phyloP scores from a whole-genome alignment of 2,113 vertebrate species.

The Progne subis region DNA sequence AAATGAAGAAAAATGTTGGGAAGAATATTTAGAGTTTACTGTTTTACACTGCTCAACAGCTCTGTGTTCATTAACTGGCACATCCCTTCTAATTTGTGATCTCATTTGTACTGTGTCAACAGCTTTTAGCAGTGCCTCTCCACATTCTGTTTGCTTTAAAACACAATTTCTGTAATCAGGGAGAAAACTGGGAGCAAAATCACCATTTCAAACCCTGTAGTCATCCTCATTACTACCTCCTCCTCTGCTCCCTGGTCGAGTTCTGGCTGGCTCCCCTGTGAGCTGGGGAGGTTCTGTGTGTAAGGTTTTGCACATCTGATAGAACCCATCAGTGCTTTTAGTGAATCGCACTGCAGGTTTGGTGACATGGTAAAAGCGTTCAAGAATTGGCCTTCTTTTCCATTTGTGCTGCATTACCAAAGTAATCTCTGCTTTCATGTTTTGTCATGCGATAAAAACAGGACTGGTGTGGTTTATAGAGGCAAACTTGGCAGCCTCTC shows the following conservation, averaged over 20 bases:
- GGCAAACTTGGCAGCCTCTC: background rate
- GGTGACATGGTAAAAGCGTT: background rate
- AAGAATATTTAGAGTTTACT: background rate
- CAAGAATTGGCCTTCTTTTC: background rate
- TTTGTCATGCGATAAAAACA: background rate
- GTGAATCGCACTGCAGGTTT: background rate
- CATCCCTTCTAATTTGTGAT: constrained; percentile 59
- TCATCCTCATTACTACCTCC: fast-evolving
- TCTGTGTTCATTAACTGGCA: constrained; percentile 55
- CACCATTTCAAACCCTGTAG: background rate
- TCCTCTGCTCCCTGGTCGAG: background rate
- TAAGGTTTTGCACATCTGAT: background rate
- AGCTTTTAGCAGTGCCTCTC: constrained; percentile 55
- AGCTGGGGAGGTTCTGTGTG: background rate
- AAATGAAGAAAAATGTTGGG: constrained; percentile 20
- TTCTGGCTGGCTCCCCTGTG: background rate
- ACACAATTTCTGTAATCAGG: background rate
- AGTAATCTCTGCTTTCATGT: background rate
- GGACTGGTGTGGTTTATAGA: background rate
- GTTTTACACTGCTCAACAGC: constrained; percentile 47
- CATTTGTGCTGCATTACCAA: background rate
- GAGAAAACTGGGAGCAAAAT: constrained; percentile 5
- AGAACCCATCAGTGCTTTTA: background rate
- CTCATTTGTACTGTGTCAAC: constrained; percentile 62
- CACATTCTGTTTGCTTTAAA: constrained; percentile 42